Evolutionary conservation across 2,888 invertebrate genomes (phyloP), one percentile per base, ranked within the genome.

Genomic region (Corbicula japonica): DNA sequence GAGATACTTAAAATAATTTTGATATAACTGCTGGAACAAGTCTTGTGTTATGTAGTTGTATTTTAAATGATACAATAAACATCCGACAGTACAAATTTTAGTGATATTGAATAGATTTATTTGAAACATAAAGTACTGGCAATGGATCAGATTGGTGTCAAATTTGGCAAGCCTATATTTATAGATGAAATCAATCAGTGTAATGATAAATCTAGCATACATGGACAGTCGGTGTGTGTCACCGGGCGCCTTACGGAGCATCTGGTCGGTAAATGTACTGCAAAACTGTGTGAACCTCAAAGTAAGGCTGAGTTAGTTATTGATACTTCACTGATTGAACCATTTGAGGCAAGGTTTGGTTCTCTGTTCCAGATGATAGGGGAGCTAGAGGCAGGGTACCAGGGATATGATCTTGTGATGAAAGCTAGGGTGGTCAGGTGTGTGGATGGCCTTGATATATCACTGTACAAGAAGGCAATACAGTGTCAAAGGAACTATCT

Each of bases 301-400:
- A 80, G 63, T 21, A 66, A 68, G 6, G 41, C 75, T 28, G 50
- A 54, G n/a, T 46, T 90, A 8, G n/a, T 32, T 10, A 62, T 90
- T 8, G 79, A 88, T 62, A 89, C 90, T 1, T 54, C 74, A 3
- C 73, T 89, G 6, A 83, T 89, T 46, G 90, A 89, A 76, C 89
- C 90, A 6, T 87, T 90, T 60, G 63, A 74, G 21, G 86, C 85
- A 18, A 81, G 74, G 58, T 54, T 83, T 56, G 87, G 87, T 12
- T 84, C 87, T 15, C 66, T 88, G 38, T 87, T 88, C 61, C 86
- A 87, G 68, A 78, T 89, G 65, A 87, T 90, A 50, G 90, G 90
- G 18, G 89, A 90, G 58, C 44, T 86, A 2, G 85, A 84, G 5
- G 74, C 46, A 1, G 58, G 62, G 12, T 61, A n/a, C 1, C 34